phyloP scores from a whole-genome alignment of 2,113 vertebrate species.

The Poicephalus gulielmi region DNA sequence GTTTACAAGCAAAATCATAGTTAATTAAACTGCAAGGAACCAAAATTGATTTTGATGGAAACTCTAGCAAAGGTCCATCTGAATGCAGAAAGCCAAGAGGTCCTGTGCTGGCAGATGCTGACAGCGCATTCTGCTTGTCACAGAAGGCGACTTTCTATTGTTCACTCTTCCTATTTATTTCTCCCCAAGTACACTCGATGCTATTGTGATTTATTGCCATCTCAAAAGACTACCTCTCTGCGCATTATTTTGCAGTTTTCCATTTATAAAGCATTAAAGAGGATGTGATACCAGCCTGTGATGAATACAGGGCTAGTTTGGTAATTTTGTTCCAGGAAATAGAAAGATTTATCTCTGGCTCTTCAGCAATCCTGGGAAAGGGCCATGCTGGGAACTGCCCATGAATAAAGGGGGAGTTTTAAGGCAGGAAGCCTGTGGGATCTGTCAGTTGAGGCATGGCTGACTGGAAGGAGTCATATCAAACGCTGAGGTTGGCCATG shows the following conservation, averaged over 20 bases:
- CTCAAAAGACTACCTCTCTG: neutral
- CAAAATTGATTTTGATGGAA: conserved; percentile 32
- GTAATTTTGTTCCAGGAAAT: conserved; percentile 35
- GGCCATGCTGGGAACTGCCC: neutral
- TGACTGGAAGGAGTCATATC: neutral
- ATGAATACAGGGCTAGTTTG: neutral
- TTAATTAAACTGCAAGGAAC: conserved; percentile 59
- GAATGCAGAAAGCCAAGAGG: neutral
- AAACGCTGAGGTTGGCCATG: neutral
- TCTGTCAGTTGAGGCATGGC: neutral
- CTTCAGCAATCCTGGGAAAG: neutral
- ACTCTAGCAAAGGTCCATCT: neutral
- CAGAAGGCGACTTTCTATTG: neutral
- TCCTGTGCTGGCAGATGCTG: conserved; percentile 24
- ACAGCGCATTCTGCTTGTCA: neutral
- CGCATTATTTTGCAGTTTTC: conserved; percentile 6
- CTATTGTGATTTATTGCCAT: conserved; percentile 41
- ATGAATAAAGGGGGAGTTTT: neutral
- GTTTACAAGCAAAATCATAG: conserved; percentile 48
- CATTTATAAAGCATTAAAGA: conserved; percentile 42
- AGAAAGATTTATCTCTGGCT: conserved; percentile 31
- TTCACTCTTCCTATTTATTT: conserved; percentile 29
- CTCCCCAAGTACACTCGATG: neutral
- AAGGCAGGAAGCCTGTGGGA: conserved; percentile 23
- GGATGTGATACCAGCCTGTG: neutral